These are phyloP conservation scores for Sylvicola cinctus DNA, from an alignment of 2,888 invertebrate genomes.

Conservation along the genomic window DNA sequence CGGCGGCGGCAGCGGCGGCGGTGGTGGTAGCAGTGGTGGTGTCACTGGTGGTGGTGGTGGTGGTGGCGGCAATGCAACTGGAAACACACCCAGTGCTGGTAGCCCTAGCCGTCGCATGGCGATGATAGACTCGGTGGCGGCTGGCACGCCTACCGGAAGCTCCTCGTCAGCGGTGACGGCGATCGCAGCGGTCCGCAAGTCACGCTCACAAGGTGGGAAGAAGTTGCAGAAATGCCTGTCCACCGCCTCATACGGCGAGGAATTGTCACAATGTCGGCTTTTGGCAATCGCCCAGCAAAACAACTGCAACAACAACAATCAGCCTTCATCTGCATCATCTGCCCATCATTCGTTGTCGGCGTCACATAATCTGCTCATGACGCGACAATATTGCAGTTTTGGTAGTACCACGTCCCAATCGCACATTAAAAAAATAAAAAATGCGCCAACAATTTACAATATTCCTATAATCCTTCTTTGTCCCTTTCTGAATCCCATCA, in stretches of 20 bases:
- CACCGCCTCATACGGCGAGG: constrained; percentile 65
- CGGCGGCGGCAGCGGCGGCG: constrained; percentile 10
- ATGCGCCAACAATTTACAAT: neutral
- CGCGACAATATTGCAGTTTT: constrained; percentile 89
- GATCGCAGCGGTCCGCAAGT: constrained; percentile 34
- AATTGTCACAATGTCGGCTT: constrained; percentile 24
- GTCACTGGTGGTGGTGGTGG: constrained; percentile 11
- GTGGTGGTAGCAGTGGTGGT: constrained; percentile 10
- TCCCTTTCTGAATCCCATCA: neutral
- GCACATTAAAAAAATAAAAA: neutral
- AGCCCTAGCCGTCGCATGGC: neutral
- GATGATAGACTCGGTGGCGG: too few species aligned
- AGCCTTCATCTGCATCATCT: too few species aligned
- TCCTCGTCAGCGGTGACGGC: too few species aligned
- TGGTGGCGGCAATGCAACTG: constrained; percentile 3
- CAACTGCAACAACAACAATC: too few species aligned
- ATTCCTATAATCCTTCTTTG: neutral
- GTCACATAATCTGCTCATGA: constrained; percentile 47
- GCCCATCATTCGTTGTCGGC: constrained; percentile 13
- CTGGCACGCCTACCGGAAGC: too few species aligned
- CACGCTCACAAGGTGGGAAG: constrained; percentile 89
- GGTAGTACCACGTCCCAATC: constrained; percentile 42
- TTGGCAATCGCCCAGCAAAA: too few species aligned
- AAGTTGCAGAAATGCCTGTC: constrained; percentile 83
- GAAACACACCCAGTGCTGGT: constrained; percentile 2